phyloP scores from a whole-genome alignment of 2,888 invertebrate species.

The Dinocampus coccinellae region DNA sequence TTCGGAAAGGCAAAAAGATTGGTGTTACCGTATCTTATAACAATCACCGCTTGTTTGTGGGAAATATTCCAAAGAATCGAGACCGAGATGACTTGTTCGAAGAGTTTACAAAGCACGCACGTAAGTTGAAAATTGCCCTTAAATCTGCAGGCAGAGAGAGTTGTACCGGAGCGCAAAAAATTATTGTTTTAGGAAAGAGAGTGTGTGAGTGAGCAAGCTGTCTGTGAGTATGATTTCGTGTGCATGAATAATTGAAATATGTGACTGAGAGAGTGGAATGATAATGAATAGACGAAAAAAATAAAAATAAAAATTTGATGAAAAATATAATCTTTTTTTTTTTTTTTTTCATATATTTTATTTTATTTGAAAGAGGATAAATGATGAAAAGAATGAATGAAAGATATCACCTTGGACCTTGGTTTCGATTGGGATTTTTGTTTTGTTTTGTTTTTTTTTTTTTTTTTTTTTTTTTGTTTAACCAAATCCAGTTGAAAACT shows the following conservation, averaged over 20 bases:
- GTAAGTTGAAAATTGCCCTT: conserved; percentile 83
- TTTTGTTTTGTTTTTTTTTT: too few relatives aligned
- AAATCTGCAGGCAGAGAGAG: conserved; percentile 62
- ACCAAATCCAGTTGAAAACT: conserved; percentile 19
- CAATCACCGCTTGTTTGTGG: conserved; percentile 99
- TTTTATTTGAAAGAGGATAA: conserved; percentile 18
- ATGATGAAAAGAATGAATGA: conserved; percentile 33
- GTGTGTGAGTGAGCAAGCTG: background rate
- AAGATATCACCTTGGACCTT: conserved; percentile 27
- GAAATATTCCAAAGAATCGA: conserved; percentile 99
- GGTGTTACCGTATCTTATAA: conserved; percentile 99
- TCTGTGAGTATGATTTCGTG: background rate
- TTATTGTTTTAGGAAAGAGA: conserved; percentile 15
- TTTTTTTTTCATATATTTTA: background rate
- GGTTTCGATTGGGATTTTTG: conserved; percentile 28
- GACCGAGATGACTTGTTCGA: conserved; percentile 99
- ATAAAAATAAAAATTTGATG: conserved; percentile 24
- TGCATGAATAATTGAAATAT: background rate
- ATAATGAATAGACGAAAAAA: background rate
- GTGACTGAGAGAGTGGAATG: conserved; percentile 2
- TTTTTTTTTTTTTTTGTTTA: conserved; percentile 28
- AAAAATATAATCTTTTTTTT: background rate
- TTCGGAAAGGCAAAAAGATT: conserved; percentile 99
- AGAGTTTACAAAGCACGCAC: conserved; percentile 99
- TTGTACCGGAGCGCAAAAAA: conserved; percentile 34